Conservation (phyloP, 2,888 invertebrate species). For the Drosophila nigricruria region DNA sequence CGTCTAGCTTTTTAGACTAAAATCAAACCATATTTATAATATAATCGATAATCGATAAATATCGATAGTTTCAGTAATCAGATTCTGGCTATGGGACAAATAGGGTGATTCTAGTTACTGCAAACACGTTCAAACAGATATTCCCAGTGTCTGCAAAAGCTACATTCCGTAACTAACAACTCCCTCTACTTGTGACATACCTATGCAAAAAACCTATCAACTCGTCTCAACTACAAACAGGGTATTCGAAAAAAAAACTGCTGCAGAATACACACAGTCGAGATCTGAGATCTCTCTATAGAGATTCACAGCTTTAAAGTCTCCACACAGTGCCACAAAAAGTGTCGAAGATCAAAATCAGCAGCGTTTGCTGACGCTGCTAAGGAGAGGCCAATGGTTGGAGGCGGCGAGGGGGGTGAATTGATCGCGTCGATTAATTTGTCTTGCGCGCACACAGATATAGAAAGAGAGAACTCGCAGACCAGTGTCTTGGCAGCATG, state of each 20-base stretch:
- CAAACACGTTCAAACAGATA: no score
- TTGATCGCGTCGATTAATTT: constrained; percentile 84
- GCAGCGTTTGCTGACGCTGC: constrained; percentile 59
- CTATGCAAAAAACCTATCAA: not conserved
- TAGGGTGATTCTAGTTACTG: no score
- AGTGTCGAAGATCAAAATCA: constrained; percentile 82
- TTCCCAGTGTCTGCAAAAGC: not conserved
- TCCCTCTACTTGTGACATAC: not conserved
- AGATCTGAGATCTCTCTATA: constrained; percentile 28
- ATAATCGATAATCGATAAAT: no score
- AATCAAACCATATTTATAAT: no score
- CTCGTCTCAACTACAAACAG: not conserved
- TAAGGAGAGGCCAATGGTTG: constrained; percentile 8
- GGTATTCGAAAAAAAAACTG: constrained; percentile 15
- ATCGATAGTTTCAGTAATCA: no score
- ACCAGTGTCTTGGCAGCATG: constrained; percentile 63
- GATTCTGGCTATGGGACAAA: no score
- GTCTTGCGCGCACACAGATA: constrained; percentile 64
- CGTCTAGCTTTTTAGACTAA: no score
- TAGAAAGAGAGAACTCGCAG: constrained; percentile 5
- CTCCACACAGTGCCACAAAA: constrained; percentile 37
- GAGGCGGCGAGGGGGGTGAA: constrained; percentile 32
- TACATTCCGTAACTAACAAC: no score
- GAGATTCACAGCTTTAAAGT: constrained; percentile 27
- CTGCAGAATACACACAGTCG: constrained; percentile 15